Percentiles rank a stretch among this genome's conserved stretches.
These are phyloP conservation scores for crab-eating macaque (Macaca fascicularis) DNA, from an alignment of 2,113 vertebrate species.

Conservation along the genomic window DNA sequence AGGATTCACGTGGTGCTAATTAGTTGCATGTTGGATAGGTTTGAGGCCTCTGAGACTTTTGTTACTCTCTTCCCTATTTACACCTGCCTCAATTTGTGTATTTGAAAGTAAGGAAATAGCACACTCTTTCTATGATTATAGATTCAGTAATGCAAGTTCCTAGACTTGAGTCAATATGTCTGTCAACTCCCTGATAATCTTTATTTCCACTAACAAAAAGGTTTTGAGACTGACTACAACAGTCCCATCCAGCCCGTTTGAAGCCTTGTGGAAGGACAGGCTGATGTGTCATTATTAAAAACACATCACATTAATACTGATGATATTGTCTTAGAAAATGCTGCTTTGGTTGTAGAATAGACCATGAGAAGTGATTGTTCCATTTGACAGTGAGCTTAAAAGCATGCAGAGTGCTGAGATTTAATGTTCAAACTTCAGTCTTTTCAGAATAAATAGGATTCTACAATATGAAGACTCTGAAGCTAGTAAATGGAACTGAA, in stretches of 20 bases:
- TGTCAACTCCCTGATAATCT: not conserved
- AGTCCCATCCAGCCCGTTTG: not conserved
- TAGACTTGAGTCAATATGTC: not conserved
- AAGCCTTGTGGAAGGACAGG: not conserved
- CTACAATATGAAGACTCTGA: constrained; percentile 42
- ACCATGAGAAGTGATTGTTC: not conserved
- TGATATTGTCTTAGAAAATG: not conserved
- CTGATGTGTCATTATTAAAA: constrained; percentile 42
- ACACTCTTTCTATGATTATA: not conserved
- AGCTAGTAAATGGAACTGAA: constrained; percentile 70
- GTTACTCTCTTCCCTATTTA: not conserved
- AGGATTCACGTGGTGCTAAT: not conserved
- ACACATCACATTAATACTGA: not conserved
- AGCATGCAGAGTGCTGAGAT: constrained; percentile 10
- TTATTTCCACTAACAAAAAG: constrained; percentile 1
- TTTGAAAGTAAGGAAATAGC: constrained; percentile 9
- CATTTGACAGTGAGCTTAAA: constrained; percentile 48
- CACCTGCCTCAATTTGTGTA: not conserved
- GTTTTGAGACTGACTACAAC: not conserved
- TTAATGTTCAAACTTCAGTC: constrained; percentile 53
- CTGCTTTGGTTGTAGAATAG: not conserved
- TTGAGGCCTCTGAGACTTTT: not conserved
- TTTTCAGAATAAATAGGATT: constrained; percentile 66
- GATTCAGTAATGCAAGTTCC: not conserved
- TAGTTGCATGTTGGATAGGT: not conserved